Evolutionary conservation across 2,797 vertebrate genomes (phyloP), one percentile per base, ranked within the genome.

Genomic region (Fundulus diaphanus): DNA sequence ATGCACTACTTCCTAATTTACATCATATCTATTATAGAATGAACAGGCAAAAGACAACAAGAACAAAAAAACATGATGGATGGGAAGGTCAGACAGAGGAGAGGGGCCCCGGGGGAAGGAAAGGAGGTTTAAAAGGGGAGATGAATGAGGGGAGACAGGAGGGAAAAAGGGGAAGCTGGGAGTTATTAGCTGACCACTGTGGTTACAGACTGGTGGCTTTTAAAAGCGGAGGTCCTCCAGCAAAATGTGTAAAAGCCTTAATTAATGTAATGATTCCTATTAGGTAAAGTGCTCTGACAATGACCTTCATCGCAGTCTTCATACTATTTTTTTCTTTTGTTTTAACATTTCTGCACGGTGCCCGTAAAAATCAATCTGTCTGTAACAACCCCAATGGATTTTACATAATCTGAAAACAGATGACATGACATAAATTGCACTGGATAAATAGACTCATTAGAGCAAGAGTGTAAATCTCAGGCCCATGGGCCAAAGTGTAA

Each of bases 111-210:
- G 13, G 57, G 79, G 67, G 75, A 61, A 74, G 16, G 56, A 81
- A 80, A 69, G 27, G 65, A 79, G 61, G 46, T 81, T 61, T 48
- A 70, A 81, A 72, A 31, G 63, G 69, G 52, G 42, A 63, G 71
- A 81, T 59, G 66, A 72, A 71, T 69, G 51, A 84, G 40, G 44
- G 51, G 59, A 70, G 73, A 67, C 15, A 1, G 52, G 66, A 65
- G 7, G 73, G 71, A 35, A 16, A 68, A 80, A 73, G 81, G 27
- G 79, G 80, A 83, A 83, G 81, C 61, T 61, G 51, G 22, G 40
- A 72, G 67, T 81, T 72, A 79, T 90, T 90, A 90, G 85, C 79
- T 73, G 80, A 83, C 80, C 84, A 68, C 74, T 31, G 48, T 1
- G 7, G 82, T 86, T 89, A 74, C 80, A 86, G 76, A 82, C 67